Base-by-base conservation (phyloP, 2,113 vertebrate genomes). In the Malaclemys terrapin region DNA sequence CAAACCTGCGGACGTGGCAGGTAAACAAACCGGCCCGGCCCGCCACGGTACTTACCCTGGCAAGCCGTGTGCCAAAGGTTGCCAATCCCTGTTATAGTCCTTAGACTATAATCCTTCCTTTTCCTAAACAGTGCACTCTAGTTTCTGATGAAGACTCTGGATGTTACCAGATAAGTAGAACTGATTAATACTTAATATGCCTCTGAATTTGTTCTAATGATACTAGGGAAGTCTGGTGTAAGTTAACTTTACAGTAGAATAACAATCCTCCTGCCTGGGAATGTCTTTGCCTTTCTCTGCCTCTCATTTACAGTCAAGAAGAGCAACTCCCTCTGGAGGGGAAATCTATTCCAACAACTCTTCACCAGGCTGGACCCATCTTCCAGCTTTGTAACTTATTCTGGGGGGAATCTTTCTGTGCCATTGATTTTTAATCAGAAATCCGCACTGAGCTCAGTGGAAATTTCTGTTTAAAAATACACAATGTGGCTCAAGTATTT, bases 381-480 rank as follows among this genome's bases (percentile, higher is more conserved):
- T 59, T 94, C 95, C 96, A 96, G 80, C 81, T 96, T 91, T 90
- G 56, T 75, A 25, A 93, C 89, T 94, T 88, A 88, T 97, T 96
- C 90, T 87, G 50, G 82, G 19, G 89, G 84, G 91, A 47, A 69
- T 54, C 75, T 69, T 90, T 96, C 93, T 88, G 56, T 89, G 93
- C 65, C 82, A 96, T 22, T 95, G 90, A 97, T 97, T 95, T 97
- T 81, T 50, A 92, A 93, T 87, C 65, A 94, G 91, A 95, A 96
- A 95, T 91, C 47, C 81, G 81, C 56, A 84, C 85, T 29, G 85
- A 93, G 80, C 82, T 94, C 89, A 87, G 14, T 53, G 38, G 89
- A 78, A 57, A 95, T 90, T 95, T 95, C 93, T 92, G 42, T 90
- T 93, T 8, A 62, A 90, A 95, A 96, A 94, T 94, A 54, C 90